Conservation (phyloP, 2,888 invertebrate species). For the Melinaea marsaeus region DNA sequence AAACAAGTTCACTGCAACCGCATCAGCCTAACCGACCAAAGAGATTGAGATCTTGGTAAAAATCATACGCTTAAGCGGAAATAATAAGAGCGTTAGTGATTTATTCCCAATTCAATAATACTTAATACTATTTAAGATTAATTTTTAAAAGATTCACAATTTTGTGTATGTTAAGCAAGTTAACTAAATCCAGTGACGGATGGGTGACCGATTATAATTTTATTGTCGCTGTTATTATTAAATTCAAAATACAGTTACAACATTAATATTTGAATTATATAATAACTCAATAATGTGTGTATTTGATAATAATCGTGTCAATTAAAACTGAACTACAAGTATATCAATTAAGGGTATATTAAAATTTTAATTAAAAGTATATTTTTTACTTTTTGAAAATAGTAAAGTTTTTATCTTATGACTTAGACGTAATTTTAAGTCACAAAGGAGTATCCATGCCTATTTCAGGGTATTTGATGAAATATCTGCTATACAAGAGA, state of each 20-base stretch:
- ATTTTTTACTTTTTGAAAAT: not conserved
- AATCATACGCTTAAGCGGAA: constrained; percentile 12
- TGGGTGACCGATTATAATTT: too few species aligned
- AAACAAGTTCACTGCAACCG: constrained; percentile 33
- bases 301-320: too few species aligned
- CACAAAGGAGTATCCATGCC: constrained; percentile 45
- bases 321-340: too few species aligned
- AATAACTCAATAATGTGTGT: too few species aligned
- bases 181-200: too few species aligned
- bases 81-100: not conserved
- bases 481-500: constrained; percentile 37
- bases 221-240: too few species aligned
- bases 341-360: not conserved
- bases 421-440: constrained; percentile 25
- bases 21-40: constrained; percentile 33
- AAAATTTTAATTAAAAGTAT: not conserved
- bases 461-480: constrained; percentile 40
- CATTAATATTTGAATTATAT: too few species aligned
- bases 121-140: too few species aligned
- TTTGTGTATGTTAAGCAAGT: too few species aligned
- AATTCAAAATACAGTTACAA: too few species aligned
- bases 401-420: constrained; percentile 7
- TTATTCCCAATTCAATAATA: too few species aligned
- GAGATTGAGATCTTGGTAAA: constrained; percentile 27
- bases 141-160: too few species aligned